A percentile compares a stretch with the other conserved stretches of the same genome.
These are phyloP conservation scores for Gopherus flavomarginatus DNA, from an alignment of 2,113 vertebrate species.

Conservation along the genomic window DNA sequence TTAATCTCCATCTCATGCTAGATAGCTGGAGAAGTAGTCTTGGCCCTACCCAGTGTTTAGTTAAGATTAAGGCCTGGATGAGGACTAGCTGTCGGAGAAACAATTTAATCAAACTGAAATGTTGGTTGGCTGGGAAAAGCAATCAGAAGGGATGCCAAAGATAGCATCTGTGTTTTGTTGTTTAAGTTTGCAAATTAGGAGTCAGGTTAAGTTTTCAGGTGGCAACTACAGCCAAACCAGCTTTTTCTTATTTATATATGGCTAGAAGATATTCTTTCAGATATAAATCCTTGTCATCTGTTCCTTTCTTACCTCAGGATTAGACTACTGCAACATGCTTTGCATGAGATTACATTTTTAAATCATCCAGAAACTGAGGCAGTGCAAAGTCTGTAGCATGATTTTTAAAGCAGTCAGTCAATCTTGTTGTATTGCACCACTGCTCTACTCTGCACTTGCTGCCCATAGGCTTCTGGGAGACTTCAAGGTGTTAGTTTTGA, in stretches of 20 bases:
- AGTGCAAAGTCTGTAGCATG: not conserved
- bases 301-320: not conserved
- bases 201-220: not conserved
- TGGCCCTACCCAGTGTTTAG: rapidly evolving
- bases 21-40: not conserved
- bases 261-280: rapidly evolving
- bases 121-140: not conserved
- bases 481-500: not conserved
- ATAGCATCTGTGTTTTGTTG: not conserved
- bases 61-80: not conserved
- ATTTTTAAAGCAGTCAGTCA: not conserved
- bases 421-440: not conserved
- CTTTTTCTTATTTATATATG: not conserved
- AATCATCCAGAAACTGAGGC: not conserved
- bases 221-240: not conserved
- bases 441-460: not conserved
- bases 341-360: not conserved
- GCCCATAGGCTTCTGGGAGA: not conserved
- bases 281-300: not conserved
- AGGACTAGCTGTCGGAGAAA: not conserved
- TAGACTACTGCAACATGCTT: not conserved
- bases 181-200: not conserved
- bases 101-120: not conserved
- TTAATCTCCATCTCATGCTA: not conserved
- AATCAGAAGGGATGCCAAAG: not conserved